Conservation (phyloP, 1,140 invertebrate genomes). For the Drosophila sproati region DNA sequence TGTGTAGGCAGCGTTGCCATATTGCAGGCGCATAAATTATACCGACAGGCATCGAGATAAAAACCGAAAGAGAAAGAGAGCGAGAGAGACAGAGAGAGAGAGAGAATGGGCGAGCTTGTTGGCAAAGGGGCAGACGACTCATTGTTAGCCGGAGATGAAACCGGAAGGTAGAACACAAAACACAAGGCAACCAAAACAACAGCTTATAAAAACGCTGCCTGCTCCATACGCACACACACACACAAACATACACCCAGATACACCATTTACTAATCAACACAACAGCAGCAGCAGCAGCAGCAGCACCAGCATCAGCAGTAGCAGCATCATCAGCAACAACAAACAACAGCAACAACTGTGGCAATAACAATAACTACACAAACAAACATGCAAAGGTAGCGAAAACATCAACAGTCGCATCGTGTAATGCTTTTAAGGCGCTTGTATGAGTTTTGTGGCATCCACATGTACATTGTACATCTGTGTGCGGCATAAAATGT, state of each 20-base stretch:
- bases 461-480: not conserved
- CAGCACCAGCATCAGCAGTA: constrained; percentile 6
- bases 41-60: constrained; percentile 48
- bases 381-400: constrained; percentile 59
- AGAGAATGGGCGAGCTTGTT: no score
- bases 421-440: constrained; percentile 61
- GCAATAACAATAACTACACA: constrained; percentile 56
- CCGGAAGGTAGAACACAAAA: constrained; percentile 71
- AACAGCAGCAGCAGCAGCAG: constrained; percentile 44
- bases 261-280: constrained; percentile 79
- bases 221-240: constrained; percentile 25
- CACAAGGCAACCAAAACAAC: constrained; percentile 65
- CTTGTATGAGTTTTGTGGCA: constrained; percentile 45
- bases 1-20: constrained; percentile 69
- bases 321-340: not conserved
- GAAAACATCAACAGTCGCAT: constrained; percentile 57
- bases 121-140: constrained; percentile 40
- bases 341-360: constrained; percentile 25
- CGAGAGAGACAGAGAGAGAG: constrained; percentile 15
- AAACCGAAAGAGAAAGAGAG: not conserved
- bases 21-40: constrained; percentile 80
- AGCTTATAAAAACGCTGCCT: constrained; percentile 54
- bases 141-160: constrained; percentile 81
- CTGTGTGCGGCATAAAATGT: constrained; percentile 50
- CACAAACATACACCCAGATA: constrained; percentile 7